phyloP scores from a whole-genome alignment of 2,888 invertebrate species.

The Platerodrilus igneus region DNA sequence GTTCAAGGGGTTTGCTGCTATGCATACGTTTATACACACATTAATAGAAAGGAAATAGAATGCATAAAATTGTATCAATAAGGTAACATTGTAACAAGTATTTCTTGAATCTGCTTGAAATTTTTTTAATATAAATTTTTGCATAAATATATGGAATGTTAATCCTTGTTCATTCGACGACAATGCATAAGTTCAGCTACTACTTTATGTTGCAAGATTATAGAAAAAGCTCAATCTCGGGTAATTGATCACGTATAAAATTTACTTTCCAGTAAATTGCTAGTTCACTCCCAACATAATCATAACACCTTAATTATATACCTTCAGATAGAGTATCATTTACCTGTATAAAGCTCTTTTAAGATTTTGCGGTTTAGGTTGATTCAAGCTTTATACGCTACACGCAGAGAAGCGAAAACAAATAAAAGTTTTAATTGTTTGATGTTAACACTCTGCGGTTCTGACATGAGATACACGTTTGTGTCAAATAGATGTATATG shows the following conservation, averaged over 20 bases:
- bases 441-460: slow-evolving; percentile 31
- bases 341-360: slow-evolving; percentile 3
- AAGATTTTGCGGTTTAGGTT: slow-evolving; percentile 1
- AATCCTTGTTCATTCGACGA: no score
- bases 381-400: background rate
- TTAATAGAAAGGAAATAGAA: no score
- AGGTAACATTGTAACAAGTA: no score
- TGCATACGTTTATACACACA: no score
- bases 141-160: no score
- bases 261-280: slow-evolving; percentile 18
- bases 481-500: slow-evolving; percentile 35
- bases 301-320: slow-evolving; percentile 7
- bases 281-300: slow-evolving; percentile 1
- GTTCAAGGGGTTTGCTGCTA: no score
- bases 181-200: no score
- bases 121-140: no score
- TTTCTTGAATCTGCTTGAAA: no score
- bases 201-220: no score
- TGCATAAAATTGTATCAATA: no score
- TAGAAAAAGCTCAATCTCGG: slow-evolving; percentile 12
- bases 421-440: slow-evolving; percentile 27
- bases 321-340: background rate
- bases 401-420: slow-evolving; percentile 13
- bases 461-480: slow-evolving; percentile 29
- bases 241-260: slow-evolving; percentile 23